phyloP scores from a whole-genome alignment of 2,888 invertebrate species.

The Macrosiphum euphorbiae region DNA sequence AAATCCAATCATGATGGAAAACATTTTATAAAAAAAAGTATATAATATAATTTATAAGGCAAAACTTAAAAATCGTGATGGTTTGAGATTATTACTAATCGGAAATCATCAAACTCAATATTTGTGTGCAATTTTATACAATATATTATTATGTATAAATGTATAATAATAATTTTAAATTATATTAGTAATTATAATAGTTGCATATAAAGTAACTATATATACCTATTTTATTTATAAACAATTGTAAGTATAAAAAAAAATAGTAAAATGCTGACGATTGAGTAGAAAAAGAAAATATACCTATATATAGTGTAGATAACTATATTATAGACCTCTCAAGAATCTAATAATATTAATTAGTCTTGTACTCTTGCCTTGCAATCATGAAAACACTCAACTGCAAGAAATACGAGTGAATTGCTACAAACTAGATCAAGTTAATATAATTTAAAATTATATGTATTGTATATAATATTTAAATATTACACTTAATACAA shows the following conservation, averaged over 20 bases:
- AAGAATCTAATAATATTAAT: neutral
- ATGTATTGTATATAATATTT: too few species aligned
- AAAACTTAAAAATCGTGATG: neutral
- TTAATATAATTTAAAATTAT: neutral
- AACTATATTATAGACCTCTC: neutral
- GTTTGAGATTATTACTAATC: too few species aligned
- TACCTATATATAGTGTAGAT: neutral
- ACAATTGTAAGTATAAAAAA: neutral
- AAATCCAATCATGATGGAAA: too few species aligned
- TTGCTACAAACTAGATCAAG: neutral
- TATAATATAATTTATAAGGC: neutral
- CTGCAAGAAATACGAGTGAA: neutral
- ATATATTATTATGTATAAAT: neutral
- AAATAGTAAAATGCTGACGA: neutral
- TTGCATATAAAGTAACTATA: neutral
- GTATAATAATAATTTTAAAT: too few species aligned
- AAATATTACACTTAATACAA: too few species aligned
- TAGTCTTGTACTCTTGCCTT: neutral
- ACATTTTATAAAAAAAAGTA: neutral
- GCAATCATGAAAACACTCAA: neutral
- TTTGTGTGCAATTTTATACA: neutral
- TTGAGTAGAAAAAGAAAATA: neutral
- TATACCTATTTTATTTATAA: neutral
- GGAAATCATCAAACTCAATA: neutral
- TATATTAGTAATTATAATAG: neutral